A percentile compares a stretch with the other conserved stretches of the same genome.
Conservation (phyloP, 2,888 invertebrate species). For the Isoperla grammatica region DNA sequence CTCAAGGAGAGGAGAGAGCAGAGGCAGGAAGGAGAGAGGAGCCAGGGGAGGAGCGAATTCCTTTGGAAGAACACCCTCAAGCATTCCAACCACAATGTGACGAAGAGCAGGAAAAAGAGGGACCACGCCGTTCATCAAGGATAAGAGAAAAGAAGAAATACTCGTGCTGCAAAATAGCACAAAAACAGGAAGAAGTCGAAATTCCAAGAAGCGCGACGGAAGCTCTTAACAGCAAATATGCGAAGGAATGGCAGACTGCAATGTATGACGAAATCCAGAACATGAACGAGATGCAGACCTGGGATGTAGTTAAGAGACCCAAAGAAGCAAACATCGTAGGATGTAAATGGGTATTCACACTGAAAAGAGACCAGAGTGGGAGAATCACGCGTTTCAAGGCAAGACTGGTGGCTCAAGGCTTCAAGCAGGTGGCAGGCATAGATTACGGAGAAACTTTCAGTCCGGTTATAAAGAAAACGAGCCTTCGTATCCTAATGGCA, state of each 20-base stretch:
- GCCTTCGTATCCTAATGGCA: conserved; percentile 29
- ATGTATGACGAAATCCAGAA: too few species aligned
- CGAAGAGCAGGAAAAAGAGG: too few species aligned
- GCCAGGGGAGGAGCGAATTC: not conserved
- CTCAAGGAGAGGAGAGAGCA: not conserved
- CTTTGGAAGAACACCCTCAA: not conserved
- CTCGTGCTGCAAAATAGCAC: too few species aligned
- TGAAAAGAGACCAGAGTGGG: conserved; percentile 8
- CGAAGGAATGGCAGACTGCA: too few species aligned
- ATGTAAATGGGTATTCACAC: conserved; percentile 15
- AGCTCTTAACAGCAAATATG: too few species aligned
- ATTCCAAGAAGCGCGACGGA: too few species aligned
- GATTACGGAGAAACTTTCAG: conserved; percentile 19
- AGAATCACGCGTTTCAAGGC: conserved; percentile 3
- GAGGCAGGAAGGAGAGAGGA: too few species aligned
- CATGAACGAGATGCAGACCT: too few species aligned
- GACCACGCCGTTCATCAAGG: too few species aligned
- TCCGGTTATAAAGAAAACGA: conserved; percentile 13
- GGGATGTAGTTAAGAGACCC: conserved; percentile 2
- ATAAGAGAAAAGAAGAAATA: too few species aligned
- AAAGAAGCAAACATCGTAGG: conserved; percentile 7
- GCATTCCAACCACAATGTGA: too few species aligned
- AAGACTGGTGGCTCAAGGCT: conserved; percentile 21
- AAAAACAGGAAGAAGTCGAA: too few species aligned
- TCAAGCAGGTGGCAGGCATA: conserved; percentile 18